These are phyloP conservation scores for Timema cristinae DNA, from an alignment of 2,888 invertebrate genomes.

Conservation along the genomic window DNA sequence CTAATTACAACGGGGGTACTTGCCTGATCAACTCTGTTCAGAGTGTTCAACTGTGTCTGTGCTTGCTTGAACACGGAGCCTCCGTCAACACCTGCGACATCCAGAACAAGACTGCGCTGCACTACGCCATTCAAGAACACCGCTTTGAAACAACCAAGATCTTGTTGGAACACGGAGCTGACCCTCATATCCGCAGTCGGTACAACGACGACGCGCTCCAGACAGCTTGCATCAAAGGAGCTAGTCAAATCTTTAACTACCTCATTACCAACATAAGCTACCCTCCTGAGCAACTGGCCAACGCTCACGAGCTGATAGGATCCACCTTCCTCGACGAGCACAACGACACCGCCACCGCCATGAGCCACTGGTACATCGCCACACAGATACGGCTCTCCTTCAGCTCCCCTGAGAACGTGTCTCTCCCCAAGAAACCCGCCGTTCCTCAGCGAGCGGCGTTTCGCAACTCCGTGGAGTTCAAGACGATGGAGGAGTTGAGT, in stretches of 20 bases:
- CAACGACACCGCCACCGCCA: constrained; percentile 66
- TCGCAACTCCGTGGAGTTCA: constrained; percentile 69
- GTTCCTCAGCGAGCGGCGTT: constrained; percentile 59
- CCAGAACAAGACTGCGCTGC: constrained; percentile 86
- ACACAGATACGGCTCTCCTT: constrained; percentile 55
- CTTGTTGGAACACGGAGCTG: constrained; percentile 73
- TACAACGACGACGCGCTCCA: constrained; percentile 87
- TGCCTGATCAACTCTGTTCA: constrained; percentile 92
- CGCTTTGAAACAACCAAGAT: constrained; percentile 77
- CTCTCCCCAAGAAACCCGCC: constrained; percentile 52
- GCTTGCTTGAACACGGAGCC: constrained; percentile 74
- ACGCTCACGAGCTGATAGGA: constrained; percentile 84
- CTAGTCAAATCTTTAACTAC: constrained; percentile 66
- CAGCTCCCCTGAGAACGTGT: constrained; percentile 26
- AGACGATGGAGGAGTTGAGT: constrained; percentile 64
- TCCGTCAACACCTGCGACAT: constrained; percentile 83
- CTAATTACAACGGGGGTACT: constrained; percentile 89
- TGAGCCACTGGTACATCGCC: constrained; percentile 77
- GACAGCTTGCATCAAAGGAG: constrained; percentile 78
- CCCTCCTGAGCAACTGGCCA: constrained; percentile 64
- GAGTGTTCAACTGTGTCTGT: constrained; percentile 74
- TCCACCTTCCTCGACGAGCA: constrained; percentile 85
- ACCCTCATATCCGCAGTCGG: constrained; percentile 69
- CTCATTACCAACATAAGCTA: constrained; percentile 58
- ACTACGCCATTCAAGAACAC: constrained; percentile 81